Conservation (phyloP, 2,888 invertebrate species). For the Cephus rjabovi region DNA sequence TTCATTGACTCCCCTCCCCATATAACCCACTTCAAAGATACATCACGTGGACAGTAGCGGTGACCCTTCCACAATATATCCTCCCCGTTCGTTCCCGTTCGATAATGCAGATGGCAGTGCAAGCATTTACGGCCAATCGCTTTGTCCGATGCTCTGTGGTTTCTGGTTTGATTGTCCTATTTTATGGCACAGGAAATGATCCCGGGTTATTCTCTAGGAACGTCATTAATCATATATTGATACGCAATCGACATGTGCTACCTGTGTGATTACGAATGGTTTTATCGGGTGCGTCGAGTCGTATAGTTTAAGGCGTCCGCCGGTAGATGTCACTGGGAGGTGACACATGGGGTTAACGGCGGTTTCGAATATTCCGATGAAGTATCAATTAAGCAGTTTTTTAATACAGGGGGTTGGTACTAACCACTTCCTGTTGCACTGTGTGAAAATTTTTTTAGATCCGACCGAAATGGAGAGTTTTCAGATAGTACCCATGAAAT, state of each 20-base stretch:
- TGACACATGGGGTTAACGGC: neutral
- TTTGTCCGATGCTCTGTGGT: neutral
- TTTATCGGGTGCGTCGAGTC: neutral
- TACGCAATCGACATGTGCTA: neutral
- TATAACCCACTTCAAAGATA: neutral
- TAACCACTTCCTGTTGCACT: neutral
- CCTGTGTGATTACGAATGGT: neutral
- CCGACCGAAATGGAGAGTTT: too few species aligned
- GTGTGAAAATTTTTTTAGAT: too few species aligned
- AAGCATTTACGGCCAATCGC: conserved; percentile 3
- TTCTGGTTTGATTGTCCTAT: neutral
- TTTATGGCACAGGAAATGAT: neutral
- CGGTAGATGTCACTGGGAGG: neutral
- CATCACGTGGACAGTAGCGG: neutral
- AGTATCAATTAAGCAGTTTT: neutral
- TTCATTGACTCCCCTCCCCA: neutral
- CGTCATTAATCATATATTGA: neutral
- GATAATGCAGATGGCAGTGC: neutral
- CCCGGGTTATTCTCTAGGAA: neutral
- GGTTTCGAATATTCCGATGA: neutral
- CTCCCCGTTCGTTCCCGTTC: neutral
- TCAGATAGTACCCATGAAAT: neutral
- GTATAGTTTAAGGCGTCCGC: neutral
- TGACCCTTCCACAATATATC: neutral
- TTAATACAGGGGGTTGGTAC: neutral